Evolutionary conservation across 2,113 vertebrate species (phyloP).

Genomic region (Colinus virginianus): DNA sequence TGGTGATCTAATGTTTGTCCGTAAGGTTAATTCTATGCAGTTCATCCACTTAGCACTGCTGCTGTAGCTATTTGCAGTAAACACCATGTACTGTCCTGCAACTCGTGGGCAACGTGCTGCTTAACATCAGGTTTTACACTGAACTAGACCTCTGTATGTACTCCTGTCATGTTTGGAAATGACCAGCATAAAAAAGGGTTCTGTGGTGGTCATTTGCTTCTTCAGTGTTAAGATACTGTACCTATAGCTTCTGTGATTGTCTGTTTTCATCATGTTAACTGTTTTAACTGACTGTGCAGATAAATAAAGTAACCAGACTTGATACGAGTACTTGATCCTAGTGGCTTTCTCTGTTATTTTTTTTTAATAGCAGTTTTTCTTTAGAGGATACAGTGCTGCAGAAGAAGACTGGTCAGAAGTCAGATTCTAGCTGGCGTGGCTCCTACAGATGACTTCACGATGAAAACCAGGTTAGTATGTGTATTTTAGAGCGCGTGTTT

Average conservation of each 20-base stretch:
- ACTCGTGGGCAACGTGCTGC: conserved; percentile 54
- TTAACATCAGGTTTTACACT: conserved; percentile 53
- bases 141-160: conserved; percentile 35
- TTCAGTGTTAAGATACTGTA: conserved; percentile 55
- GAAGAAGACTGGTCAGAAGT: not conserved
- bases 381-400: not conserved
- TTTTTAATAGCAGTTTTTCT: not conserved
- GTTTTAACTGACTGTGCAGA: conserved; percentile 65
- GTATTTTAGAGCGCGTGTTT: not conserved
- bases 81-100: conserved; percentile 1
- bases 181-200: conserved; percentile 17
- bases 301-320: conserved; percentile 67
- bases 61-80: conserved; percentile 37
- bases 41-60: conserved; percentile 31
- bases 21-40: conserved; percentile 36
- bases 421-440: not conserved
- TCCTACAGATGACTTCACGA: not conserved
- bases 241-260: conserved; percentile 69
- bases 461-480: not conserved
- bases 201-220: conserved; percentile 23
- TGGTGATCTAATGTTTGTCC: not conserved
- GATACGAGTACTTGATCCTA: not conserved
- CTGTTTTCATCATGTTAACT: conserved; percentile 56
- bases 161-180: conserved; percentile 7
- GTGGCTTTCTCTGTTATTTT: not conserved